These are phyloP conservation scores for Vanacampus margaritifer DNA, from an alignment of 2,113 vertebrate species.

Conservation along the genomic window DNA sequence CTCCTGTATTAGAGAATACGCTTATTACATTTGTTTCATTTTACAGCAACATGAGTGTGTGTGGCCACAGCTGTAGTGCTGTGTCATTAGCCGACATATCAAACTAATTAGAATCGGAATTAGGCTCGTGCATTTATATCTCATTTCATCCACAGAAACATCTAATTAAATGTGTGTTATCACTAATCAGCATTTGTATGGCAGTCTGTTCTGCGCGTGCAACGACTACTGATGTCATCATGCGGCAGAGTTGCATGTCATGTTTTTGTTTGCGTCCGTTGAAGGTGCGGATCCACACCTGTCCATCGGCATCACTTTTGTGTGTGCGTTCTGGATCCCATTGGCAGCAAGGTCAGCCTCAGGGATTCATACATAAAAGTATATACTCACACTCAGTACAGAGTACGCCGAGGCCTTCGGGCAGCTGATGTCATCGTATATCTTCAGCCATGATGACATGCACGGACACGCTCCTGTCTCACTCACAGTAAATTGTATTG, in stretches of 20 bases:
- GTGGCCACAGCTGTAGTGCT: slow-evolving; percentile 8
- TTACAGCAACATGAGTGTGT: slow-evolving; percentile 5
- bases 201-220: not conserved
- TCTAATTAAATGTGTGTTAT: slow-evolving; percentile 51
- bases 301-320: slow-evolving; percentile 15
- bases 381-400: not conserved
- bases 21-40: slow-evolving; percentile 13
- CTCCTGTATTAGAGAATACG: not conserved
- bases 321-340: slow-evolving; percentile 15
- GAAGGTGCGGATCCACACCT: not conserved
- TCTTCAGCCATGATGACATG: slow-evolving; percentile 5
- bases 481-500: slow-evolving; percentile 22
- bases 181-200: slow-evolving; percentile 34
- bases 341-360: slow-evolving; percentile 14
- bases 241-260: no score
- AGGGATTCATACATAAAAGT: slow-evolving; percentile 11
- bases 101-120: slow-evolving; percentile 35
- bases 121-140: slow-evolving; percentile 26
- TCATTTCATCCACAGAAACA: slow-evolving; percentile 39
- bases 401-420: slow-evolving; percentile 29
- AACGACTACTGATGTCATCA: not conserved
- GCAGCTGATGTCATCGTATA: slow-evolving; percentile 22
- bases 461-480: slow-evolving; percentile 4
- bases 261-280: no score
- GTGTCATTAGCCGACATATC: slow-evolving; percentile 38